A percentile compares a stretch with the other conserved stretches of the same genome.
phyloP scores from a whole-genome alignment of 1,140 invertebrate species.

The Diabrotica virgifera region DNA sequence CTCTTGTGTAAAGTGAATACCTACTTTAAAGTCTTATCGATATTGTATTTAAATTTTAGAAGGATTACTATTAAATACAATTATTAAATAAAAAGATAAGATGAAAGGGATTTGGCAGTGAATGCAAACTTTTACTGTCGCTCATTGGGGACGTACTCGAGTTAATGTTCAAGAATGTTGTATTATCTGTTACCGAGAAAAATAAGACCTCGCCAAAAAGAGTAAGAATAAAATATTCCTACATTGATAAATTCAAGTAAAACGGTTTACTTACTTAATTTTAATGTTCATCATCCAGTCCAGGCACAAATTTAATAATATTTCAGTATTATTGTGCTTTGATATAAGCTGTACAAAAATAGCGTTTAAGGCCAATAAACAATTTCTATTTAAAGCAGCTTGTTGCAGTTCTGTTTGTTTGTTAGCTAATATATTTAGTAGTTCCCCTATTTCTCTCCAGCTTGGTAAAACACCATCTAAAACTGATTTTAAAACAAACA shows the following conservation, averaged over 20 bases:
- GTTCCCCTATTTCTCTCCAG: slow-evolving; percentile 36
- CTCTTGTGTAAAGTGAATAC: too few relatives aligned
- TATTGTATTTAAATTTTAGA: too few relatives aligned
- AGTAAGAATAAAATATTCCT: too few relatives aligned
- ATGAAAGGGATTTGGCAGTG: too few relatives aligned
- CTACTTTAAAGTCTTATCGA: too few relatives aligned
- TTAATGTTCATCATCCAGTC: slow-evolving; percentile 43
- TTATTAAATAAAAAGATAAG: not conserved
- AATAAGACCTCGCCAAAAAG: too few relatives aligned
- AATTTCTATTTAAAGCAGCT: slow-evolving; percentile 33
- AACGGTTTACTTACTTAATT: slow-evolving; percentile 35
- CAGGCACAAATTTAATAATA: slow-evolving; percentile 37
- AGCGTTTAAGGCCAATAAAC: slow-evolving; percentile 42
- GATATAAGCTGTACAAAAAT: slow-evolving; percentile 41
- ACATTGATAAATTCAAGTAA: not conserved
- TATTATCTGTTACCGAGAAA: too few relatives aligned
- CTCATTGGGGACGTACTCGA: too few relatives aligned
- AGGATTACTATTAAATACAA: too few relatives aligned
- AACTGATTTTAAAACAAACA: slow-evolving; percentile 28
- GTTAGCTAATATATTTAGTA: slow-evolving; percentile 27
- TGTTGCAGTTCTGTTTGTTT: slow-evolving; percentile 41
- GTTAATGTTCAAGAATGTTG: too few relatives aligned
- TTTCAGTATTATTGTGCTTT: slow-evolving; percentile 30
- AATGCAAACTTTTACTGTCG: too few relatives aligned
- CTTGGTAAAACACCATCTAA: slow-evolving; percentile 29